Conservation (phyloP, 2,888 invertebrate genomes). For the Xanthia togata region DNA sequence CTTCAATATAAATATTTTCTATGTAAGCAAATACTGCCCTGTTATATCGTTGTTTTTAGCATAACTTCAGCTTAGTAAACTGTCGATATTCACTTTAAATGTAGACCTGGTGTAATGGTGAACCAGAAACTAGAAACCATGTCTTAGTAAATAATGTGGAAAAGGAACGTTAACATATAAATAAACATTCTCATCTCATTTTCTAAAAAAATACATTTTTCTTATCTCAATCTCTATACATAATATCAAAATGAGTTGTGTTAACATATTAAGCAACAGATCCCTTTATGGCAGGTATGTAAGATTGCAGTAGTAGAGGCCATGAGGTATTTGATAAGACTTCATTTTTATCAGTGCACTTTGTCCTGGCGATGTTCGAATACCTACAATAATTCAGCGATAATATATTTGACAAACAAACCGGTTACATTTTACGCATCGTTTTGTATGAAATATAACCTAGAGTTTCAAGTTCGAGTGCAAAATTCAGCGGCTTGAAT, state of each 20-base stretch:
- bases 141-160: not conserved
- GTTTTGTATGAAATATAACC: conserved; percentile 24
- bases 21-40: not conserved
- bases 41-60: not conserved
- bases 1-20: not conserved
- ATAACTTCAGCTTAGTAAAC: not conserved
- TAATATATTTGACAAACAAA: conserved; percentile 40
- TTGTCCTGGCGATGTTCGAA: conserved; percentile 31
- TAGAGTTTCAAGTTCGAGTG: conserved; percentile 42
- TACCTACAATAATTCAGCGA: conserved; percentile 27
- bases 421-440: conserved; percentile 31
- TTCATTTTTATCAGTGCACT: conserved; percentile 56
- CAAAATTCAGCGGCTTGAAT: conserved; percentile 48
- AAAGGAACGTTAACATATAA: conserved; percentile 46
- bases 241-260: conserved; percentile 71
- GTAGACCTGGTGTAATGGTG: not conserved
- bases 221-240: conserved; percentile 7
- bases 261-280: conserved; percentile 55
- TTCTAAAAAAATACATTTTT: not conserved
- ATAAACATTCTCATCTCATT: conserved; percentile 45
- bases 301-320: conserved; percentile 38
- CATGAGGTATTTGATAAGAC: conserved; percentile 42
- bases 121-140: not conserved
- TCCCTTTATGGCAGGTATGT: conserved; percentile 70
- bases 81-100: not conserved